A percentile compares a stretch with the other conserved stretches of the same genome.
phyloP scores from a whole-genome alignment of 2,113 vertebrate genomes.

The Alces alces region DNA sequence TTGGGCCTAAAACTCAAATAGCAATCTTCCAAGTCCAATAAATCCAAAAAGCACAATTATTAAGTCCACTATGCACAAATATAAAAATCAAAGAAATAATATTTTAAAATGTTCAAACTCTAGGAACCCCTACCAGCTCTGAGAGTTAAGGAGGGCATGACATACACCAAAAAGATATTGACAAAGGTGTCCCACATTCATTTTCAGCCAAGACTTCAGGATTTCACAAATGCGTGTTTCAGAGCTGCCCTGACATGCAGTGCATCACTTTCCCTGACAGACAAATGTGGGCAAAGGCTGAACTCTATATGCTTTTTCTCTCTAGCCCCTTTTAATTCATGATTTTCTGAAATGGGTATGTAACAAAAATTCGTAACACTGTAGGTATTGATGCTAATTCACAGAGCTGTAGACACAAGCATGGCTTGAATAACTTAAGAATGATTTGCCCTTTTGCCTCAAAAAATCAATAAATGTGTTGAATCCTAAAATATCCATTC shows the following conservation, averaged over 20 bases:
- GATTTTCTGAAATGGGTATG: not conserved
- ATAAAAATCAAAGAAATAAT: not conserved
- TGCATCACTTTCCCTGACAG: not conserved
- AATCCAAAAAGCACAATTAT: not conserved
- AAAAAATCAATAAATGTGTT: not conserved
- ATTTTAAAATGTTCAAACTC: not conserved
- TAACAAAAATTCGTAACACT: not conserved
- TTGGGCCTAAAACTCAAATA: not conserved
- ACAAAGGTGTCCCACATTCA: constrained; percentile 10
- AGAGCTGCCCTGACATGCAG: constrained; percentile 17
- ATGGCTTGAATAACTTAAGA: not conserved
- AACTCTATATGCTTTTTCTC: not conserved
- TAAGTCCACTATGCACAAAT: not conserved
- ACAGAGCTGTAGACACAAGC: not conserved
- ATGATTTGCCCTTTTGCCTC: not conserved
- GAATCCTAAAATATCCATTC: not conserved
- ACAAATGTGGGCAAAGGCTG: not conserved
- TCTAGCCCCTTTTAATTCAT: not conserved
- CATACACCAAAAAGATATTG: not conserved
- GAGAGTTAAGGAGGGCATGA: not conserved
- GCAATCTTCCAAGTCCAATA: not conserved
- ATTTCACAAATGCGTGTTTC: not conserved
- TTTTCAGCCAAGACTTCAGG: constrained; percentile 9
- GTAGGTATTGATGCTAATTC: not conserved
- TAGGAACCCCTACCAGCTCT: not conserved